phyloP scores from a whole-genome alignment of 2,888 invertebrate species.

The Liopterus haemorrhoidalis region DNA sequence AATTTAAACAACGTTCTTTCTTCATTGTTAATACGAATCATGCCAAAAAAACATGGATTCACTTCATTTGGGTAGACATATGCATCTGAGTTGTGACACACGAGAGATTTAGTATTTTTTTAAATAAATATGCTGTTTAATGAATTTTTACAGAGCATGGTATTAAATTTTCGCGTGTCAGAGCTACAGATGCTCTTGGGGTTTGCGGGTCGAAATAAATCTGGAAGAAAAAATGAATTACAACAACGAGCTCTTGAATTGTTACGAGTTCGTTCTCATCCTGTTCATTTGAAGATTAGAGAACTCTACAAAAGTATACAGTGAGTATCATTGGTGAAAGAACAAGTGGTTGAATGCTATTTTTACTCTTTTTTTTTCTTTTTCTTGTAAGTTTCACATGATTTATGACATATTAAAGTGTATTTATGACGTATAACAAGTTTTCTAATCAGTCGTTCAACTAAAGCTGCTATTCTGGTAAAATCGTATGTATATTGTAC shows the following conservation, averaged over 20 bases:
- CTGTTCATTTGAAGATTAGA: conserved; percentile 57
- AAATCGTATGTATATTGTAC: no score
- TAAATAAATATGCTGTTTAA: neutral
- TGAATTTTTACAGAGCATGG: conserved; percentile 45
- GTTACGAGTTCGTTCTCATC: conserved; percentile 58
- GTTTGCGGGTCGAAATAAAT: conserved; percentile 71
- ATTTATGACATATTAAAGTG: no score
- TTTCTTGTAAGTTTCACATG: no score
- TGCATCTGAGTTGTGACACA: conserved; percentile 22
- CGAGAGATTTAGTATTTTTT: conserved; percentile 10
- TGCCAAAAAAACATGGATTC: no score
- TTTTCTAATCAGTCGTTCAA: no score
- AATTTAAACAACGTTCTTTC: no score
- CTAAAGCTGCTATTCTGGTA: no score
- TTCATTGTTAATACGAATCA: no score
- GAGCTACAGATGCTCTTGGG: conserved; percentile 78
- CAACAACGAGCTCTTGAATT: conserved; percentile 68
- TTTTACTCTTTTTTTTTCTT: conserved; percentile 3
- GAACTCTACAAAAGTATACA: conserved; percentile 64
- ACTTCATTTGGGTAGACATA: conserved; percentile 21
- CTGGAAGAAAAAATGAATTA: conserved; percentile 73
- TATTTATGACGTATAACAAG: no score
- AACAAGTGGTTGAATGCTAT: conserved; percentile 3
- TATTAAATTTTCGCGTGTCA: conserved; percentile 70
- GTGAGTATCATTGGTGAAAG: conserved; percentile 51